phyloP scores from a whole-genome alignment of 2,888 invertebrate species.

The Caenorhabditis imperialis region DNA sequence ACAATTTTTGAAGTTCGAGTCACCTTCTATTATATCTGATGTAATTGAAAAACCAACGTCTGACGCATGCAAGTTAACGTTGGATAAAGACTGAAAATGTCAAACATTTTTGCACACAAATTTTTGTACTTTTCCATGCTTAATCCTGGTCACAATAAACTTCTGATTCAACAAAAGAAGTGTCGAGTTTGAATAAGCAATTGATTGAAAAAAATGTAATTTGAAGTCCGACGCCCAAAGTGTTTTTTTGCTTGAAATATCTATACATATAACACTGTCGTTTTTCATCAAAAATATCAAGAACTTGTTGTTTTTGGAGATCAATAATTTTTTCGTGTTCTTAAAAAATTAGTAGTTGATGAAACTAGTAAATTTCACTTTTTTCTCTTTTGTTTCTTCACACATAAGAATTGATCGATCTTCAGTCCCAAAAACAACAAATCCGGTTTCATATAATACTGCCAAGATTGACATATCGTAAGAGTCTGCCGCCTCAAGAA shows the following conservation, averaged over 20 bases:
- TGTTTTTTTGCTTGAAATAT: constrained; percentile 45
- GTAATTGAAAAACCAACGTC: constrained; percentile 60
- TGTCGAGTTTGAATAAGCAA: constrained; percentile 44
- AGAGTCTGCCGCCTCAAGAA: constrained; percentile 44
- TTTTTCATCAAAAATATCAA: constrained; percentile 56
- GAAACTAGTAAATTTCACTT: constrained; percentile 17
- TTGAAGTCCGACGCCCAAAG: constrained; percentile 64
- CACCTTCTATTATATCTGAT: constrained; percentile 54
- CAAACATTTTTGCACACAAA: too few species aligned
- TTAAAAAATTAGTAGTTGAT: constrained; percentile 12
- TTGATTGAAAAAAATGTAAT: constrained; percentile 59
- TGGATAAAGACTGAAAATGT: constrained; percentile 45
- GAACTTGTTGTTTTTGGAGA: constrained; percentile 59
- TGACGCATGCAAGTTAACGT: constrained; percentile 64
- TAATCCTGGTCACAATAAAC: constrained; percentile 56
- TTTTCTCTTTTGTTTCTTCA: constrained; percentile 37
- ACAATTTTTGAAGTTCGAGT: constrained; percentile 5
- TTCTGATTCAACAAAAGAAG: constrained; percentile 55
- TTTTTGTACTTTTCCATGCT: constrained; percentile 55
- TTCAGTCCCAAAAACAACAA: constrained; percentile 53
- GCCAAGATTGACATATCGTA: constrained; percentile 55
- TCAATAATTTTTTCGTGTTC: constrained; percentile 58
- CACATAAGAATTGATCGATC: constrained; percentile 48
- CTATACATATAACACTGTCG: constrained; percentile 57
- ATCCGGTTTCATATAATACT: constrained; percentile 46